Percentiles rank a stretch among this genome's conserved stretches.
phyloP scores from a whole-genome alignment of 2,797 vertebrate species.

The Babyrousa celebensis region DNA sequence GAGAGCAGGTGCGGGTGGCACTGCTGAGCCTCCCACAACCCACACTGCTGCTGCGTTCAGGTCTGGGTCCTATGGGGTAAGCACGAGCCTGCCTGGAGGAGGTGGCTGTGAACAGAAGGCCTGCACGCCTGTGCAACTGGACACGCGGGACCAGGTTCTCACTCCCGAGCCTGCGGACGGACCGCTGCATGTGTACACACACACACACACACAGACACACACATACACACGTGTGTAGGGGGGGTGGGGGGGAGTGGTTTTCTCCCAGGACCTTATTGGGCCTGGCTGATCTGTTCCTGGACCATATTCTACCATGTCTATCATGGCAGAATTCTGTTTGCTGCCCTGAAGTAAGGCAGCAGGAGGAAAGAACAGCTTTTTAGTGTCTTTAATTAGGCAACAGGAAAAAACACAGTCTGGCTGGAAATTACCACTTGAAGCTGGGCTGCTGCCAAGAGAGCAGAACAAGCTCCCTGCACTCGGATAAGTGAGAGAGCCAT shows the following conservation, averaged over 20 bases:
- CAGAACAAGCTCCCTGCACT: background rate
- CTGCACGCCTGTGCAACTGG: too few relatives aligned
- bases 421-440: slow-evolving; percentile 68
- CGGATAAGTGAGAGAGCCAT: background rate
- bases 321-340: slow-evolving; percentile 13
- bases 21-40: background rate
- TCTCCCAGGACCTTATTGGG: background rate
- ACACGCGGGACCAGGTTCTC: background rate
- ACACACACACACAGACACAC: too few relatives aligned
- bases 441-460: slow-evolving; percentile 5
- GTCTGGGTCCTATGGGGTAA: background rate
- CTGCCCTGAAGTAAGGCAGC: slow-evolving; percentile 45
- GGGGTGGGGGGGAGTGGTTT: too few relatives aligned
- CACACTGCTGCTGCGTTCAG: fast-evolving
- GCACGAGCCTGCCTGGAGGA: background rate
- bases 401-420: slow-evolving; percentile 85
- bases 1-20: background rate
- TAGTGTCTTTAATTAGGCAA: slow-evolving; percentile 83
- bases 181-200: fast-evolving
- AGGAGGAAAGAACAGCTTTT: slow-evolving; percentile 76
- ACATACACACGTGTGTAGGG: fast-evolving
- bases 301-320: background rate
- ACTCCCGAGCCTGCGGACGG: background rate
- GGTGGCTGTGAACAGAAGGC: background rate
- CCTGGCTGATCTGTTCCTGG: background rate